phyloP scores from a whole-genome alignment of 2,113 vertebrate genomes.

The Enhydra lutris region DNA sequence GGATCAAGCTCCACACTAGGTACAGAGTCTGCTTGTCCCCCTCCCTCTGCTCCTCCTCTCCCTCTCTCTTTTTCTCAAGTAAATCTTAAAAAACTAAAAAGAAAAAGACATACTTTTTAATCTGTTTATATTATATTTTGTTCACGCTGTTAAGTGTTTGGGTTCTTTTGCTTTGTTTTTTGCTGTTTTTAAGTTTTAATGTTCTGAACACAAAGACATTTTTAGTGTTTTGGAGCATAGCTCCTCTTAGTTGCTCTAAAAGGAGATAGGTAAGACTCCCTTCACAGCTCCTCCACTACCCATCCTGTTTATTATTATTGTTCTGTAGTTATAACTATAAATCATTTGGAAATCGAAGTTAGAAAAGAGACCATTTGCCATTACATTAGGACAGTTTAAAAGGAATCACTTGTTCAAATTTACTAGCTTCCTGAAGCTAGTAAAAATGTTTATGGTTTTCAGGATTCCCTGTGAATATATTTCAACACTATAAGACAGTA shows the following conservation, averaged over 20 bases:
- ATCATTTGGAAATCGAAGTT: conserved; percentile 49
- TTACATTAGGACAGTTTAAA: conserved; percentile 48
- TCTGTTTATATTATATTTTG: not conserved
- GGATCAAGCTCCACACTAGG: not conserved
- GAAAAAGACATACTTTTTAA: not conserved
- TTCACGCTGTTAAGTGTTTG: not conserved
- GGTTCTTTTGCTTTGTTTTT: not conserved
- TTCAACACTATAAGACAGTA: conserved; percentile 24
- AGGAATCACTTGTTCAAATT: conserved; percentile 58
- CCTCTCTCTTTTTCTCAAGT: not conserved
- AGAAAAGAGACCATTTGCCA: conserved; percentile 46
- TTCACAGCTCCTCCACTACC: not conserved
- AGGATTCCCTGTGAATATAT: conserved; percentile 51
- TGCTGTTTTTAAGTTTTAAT: not conserved
- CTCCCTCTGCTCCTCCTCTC: not conserved
- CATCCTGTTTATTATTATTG: conserved; percentile 28
- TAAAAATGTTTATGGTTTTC: conserved; percentile 56
- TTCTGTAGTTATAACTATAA: conserved; percentile 36
- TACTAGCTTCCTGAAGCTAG: conserved; percentile 68
- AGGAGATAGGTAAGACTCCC: not conserved
- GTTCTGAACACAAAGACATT: not conserved
- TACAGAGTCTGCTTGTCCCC: not conserved
- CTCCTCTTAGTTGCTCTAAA: not conserved
- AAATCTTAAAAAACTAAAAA: not conserved
- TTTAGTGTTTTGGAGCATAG: not conserved